These are phyloP conservation scores for Poeciliopsis turneri DNA, from an alignment of 2,797 vertebrate genomes.

Conservation along the genomic window DNA sequence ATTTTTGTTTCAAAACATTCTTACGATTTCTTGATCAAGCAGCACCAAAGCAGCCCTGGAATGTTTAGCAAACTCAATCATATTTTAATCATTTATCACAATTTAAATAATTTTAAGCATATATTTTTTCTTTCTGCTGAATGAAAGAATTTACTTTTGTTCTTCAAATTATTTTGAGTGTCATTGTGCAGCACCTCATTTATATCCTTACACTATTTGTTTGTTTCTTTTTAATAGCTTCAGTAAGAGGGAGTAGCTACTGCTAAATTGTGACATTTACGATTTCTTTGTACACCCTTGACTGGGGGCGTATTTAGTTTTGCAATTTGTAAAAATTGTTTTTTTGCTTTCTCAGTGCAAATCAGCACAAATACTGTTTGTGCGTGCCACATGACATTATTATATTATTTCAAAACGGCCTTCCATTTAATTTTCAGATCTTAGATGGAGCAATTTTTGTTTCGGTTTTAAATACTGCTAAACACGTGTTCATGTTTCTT, in stretches of 20 bases:
- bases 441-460: conserved; percentile 14
- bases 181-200: background rate
- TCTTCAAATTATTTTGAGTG: background rate
- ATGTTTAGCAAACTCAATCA: background rate
- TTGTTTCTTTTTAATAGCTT: background rate
- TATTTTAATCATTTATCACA: background rate
- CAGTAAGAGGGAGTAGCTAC: background rate
- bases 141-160: background rate
- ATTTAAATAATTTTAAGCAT: conserved; percentile 8
- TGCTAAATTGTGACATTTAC: conserved; percentile 7
- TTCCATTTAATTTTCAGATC: conserved; percentile 23
- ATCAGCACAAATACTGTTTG: background rate
- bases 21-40: conserved; percentile 11
- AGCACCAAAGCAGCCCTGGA: conserved; percentile 14
- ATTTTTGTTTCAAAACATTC: conserved; percentile 2
- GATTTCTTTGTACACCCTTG: conserved; percentile 15
- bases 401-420: background rate
- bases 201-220: background rate
- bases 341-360: background rate
- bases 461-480: conserved; percentile 1
- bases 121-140: background rate
- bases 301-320: conserved; percentile 15
- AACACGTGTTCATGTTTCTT: conserved; percentile 4
- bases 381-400: background rate
- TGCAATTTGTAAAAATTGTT: background rate